Base-by-base conservation (phyloP, 2,797 vertebrate genomes). In the Artibeus lituratus region DNA sequence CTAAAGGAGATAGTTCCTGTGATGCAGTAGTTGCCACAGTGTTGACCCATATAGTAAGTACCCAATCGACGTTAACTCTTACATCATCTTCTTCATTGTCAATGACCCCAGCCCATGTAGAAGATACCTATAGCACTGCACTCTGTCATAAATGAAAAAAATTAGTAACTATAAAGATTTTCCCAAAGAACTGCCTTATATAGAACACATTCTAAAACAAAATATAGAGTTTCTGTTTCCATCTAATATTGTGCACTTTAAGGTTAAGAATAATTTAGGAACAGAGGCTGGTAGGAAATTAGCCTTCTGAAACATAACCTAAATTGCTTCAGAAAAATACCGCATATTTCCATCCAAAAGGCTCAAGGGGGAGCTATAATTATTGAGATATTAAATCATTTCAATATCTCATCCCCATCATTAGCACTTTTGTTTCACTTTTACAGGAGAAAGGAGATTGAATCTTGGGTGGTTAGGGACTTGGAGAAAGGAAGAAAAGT, bases 371-470 rank as follows among this genome's bases (percentile, higher is more conserved):
- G 37, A 69, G 24, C 22, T 96, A 42, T 69, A 70, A 76, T 73
- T 85, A 90, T 77, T 93, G 72, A 78, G 9, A 87, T 72, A 85
- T 37, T 94, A 96, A 86, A 47, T 93, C 10, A 76, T 95, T 87
- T 85, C 42, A 53, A 10, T 92, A 15, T 24, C 53, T 80, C 11
- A 65, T 78, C 6, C 8, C 59, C 11, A 51, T 62, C 29, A 65
- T 86, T 32, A 65, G 83, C 59, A 96, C 16, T 37, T 90, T 32
- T 39, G 35, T 87, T 77, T 86, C 57, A 57, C 26, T 90, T 95
- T 91, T 26, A 87, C 29, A 78, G 53, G 39, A 92, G 62, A 92
- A 85, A 89, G 21, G 26, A 91, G 37, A 1, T 82, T 78, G 65
- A 59, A 49, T 92, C 59, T 90, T 70, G 26, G 32, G 26, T 76